Percentiles rank a stretch among this genome's conserved stretches.
These are phyloP conservation scores for Theristicus caerulescens DNA, from an alignment of 2,113 vertebrate genomes.

Conservation along the genomic window DNA sequence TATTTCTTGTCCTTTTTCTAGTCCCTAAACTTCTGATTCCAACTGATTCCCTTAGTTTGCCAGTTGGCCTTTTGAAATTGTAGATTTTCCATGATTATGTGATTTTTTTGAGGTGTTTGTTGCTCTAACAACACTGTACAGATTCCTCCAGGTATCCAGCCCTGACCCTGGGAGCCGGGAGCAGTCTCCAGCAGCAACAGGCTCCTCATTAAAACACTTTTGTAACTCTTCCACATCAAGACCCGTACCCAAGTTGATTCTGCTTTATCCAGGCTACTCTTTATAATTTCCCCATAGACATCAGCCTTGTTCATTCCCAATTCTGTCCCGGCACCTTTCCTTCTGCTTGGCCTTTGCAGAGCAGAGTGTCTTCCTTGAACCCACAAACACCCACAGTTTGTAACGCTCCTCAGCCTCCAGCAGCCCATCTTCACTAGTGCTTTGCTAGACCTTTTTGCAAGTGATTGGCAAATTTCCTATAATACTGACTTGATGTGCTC, in stretches of 20 bases:
- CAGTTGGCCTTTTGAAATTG: background rate
- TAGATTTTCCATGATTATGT: background rate
- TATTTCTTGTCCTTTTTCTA: background rate
- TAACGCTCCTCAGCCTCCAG: background rate
- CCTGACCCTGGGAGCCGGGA: background rate
- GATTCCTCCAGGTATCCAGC: background rate
- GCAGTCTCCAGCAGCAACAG: background rate
- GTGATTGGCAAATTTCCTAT: background rate
- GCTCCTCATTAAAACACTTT: background rate
- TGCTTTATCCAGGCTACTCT: background rate
- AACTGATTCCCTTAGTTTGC: background rate
- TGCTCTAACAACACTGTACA: background rate
- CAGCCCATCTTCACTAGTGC: background rate
- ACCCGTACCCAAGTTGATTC: background rate
- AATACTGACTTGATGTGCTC: no score
- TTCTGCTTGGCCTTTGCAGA: background rate
- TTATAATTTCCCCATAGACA: background rate
- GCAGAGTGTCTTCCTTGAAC: background rate
- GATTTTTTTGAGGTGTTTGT: background rate
- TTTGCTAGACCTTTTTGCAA: background rate
- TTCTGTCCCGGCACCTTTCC: background rate
- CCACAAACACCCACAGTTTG: fast-evolving
- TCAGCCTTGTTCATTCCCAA: background rate
- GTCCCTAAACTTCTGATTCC: background rate
- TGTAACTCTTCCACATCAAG: background rate